Evolutionary conservation across 2,888 invertebrate species (phyloP).

Genomic region (Drosophila ustulata): DNA sequence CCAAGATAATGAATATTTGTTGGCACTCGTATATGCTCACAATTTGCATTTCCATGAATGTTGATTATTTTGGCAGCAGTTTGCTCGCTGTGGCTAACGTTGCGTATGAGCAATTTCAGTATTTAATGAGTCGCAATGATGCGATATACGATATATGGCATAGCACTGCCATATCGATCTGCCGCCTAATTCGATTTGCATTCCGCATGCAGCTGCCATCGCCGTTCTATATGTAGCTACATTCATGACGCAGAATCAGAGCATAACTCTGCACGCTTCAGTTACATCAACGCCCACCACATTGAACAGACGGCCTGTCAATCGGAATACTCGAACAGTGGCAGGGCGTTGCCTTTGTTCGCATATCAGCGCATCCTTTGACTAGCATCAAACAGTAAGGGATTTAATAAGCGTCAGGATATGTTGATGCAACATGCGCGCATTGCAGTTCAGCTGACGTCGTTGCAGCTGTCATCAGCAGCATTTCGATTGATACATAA

Average conservation of each 20-base stretch:
- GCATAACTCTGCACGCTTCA: conserved; percentile 6
- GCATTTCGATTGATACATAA: conserved; percentile 13
- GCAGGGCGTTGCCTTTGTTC: conserved; percentile 15
- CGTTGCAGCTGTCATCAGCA: conserved; percentile 47
- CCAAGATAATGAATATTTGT: conserved; percentile 48
- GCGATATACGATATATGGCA: not conserved
- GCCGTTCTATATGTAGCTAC: conserved; percentile 4
- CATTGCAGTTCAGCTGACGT: conserved; percentile 39
- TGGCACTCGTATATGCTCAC: conserved; percentile 9
- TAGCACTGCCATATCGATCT: conserved; percentile 36
- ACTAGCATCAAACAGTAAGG: conserved; percentile 1
- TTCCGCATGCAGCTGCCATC: conserved; percentile 20
- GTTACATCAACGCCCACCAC: conserved; percentile 6
- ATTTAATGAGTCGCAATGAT: conserved; percentile 30
- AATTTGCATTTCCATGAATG: conserved; percentile 36
- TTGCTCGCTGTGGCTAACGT: conserved; percentile 12
- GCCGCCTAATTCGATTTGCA: conserved; percentile 33
- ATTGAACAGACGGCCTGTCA: conserved; percentile 7
- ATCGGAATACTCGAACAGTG: not conserved
- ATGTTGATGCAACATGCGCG: not conserved
- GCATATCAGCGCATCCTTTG: conserved; percentile 2
- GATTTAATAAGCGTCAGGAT: conserved; percentile 27
- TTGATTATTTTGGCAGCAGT: conserved; percentile 31
- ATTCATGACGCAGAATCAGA: conserved; percentile 7
- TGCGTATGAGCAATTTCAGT: conserved; percentile 41